Evolutionary conservation across 2,888 invertebrate genomes (phyloP).

Genomic region (Abscondita cerata): DNA sequence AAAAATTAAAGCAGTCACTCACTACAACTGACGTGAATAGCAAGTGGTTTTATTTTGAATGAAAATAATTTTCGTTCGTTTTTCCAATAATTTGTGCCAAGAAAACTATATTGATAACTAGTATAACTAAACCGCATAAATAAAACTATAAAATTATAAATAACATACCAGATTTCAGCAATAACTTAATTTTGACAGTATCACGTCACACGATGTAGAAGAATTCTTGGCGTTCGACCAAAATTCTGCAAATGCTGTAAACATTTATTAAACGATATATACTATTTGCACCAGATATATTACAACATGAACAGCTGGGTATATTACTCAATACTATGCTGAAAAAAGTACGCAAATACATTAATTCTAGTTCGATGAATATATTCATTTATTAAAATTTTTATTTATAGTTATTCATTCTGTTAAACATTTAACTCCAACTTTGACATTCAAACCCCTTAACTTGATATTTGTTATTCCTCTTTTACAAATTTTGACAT

Average conservation of each 20-base stretch:
- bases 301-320: neutral
- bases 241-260: neutral
- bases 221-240: neutral
- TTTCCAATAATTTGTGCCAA: neutral
- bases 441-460: too few species aligned
- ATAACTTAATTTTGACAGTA: too few species aligned
- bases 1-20: neutral
- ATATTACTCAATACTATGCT: too few species aligned
- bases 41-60: slow-evolving; percentile 1
- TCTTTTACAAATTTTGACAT: too few species aligned
- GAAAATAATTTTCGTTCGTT: neutral
- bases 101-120: neutral
- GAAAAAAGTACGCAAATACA: neutral
- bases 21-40: slow-evolving; percentile 10
- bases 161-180: neutral
- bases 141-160: slow-evolving; percentile 8
- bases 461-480: too few species aligned
- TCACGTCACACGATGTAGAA: neutral
- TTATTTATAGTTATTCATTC: too few species aligned
- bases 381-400: too few species aligned
- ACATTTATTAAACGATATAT: slow-evolving; percentile 1
- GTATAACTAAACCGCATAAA: neutral
- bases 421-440: too few species aligned
- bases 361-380: neutral
- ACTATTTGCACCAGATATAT: neutral